Conservation (phyloP, 2,888 invertebrate species). For the Trichopria drosophilae region DNA sequence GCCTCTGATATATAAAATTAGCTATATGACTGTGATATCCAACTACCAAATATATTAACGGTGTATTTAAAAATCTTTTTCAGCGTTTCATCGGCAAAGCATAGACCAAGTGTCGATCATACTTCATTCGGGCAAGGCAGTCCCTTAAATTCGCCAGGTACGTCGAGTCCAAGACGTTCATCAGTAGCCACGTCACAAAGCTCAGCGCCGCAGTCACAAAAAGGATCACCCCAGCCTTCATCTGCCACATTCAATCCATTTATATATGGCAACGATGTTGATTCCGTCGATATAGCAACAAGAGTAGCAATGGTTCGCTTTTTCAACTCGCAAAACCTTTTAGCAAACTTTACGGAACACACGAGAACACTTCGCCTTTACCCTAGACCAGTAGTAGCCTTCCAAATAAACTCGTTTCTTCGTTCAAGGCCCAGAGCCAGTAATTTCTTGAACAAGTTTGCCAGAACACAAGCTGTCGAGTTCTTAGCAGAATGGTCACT, state of each 20-base stretch:
- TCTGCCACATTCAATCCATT: constrained; percentile 73
- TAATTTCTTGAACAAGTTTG: constrained; percentile 87
- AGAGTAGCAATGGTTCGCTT: constrained; percentile 98
- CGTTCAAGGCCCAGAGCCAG: constrained; percentile 89
- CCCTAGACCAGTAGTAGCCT: constrained; percentile 97
- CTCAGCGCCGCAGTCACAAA: constrained; percentile 15
- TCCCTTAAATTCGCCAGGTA: constrained; percentile 55
- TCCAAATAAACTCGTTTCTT: constrained; percentile 95
- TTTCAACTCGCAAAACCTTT: constrained; percentile 95
- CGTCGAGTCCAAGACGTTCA: constrained; percentile 50
- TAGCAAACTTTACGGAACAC: constrained; percentile 98
- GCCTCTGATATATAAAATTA: constrained; percentile 10
- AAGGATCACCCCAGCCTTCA: constrained; percentile 43
- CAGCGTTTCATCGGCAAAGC: constrained; percentile 57
- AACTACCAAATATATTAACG: not conserved
- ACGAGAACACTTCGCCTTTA: constrained; percentile 94
- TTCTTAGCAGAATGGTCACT: constrained; percentile 98
- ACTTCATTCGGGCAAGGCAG: constrained; percentile 34
- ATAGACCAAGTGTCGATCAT: constrained; percentile 50
- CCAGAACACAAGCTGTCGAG: constrained; percentile 97
- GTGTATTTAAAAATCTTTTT: constrained; percentile 14
- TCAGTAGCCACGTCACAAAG: constrained; percentile 54
- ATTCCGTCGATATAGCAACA: constrained; percentile 97
- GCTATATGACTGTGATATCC: not conserved
- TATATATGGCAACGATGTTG: constrained; percentile 91